These are phyloP conservation scores for Cotesia glomerata DNA, from an alignment of 1,140 invertebrate species.

Conservation along the genomic window DNA sequence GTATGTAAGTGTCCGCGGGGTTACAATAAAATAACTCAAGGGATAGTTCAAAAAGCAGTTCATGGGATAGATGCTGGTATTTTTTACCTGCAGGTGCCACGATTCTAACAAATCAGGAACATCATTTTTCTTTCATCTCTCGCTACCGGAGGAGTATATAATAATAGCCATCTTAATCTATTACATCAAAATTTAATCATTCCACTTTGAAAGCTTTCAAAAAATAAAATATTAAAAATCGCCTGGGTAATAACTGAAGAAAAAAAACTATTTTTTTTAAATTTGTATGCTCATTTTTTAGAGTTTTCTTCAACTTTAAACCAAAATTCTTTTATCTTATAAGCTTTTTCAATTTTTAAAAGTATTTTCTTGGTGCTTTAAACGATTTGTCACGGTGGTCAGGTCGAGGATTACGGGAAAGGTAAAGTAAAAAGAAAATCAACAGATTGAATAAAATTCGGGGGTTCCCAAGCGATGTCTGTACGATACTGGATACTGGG, in stretches of 20 bases:
- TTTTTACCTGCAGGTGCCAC: constrained; percentile 41
- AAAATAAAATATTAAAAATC: too few species aligned
- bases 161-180: background rate
- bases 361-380: background rate
- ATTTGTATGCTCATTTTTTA: background rate
- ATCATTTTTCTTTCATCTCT: constrained; percentile 24
- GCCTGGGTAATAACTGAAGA: too few species aligned
- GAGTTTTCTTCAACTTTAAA: background rate
- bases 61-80: constrained; percentile 21
- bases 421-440: background rate
- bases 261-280: too few species aligned
- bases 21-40: constrained; percentile 10
- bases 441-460: background rate
- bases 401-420: background rate
- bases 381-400: background rate
- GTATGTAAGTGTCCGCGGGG: constrained; percentile 15
- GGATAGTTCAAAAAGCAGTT: constrained; percentile 15
- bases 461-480: background rate
- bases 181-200: too few species aligned
- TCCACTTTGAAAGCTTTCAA: too few species aligned
- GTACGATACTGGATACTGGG: background rate
- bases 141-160: background rate
- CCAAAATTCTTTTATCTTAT: too few species aligned
- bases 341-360: too few species aligned
- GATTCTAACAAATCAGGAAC: constrained; percentile 23